Evolutionary conservation across 1,140 invertebrate species (phyloP), one percentile per base, ranked within the genome.

Genomic region (Hormaphis cornu): DNA sequence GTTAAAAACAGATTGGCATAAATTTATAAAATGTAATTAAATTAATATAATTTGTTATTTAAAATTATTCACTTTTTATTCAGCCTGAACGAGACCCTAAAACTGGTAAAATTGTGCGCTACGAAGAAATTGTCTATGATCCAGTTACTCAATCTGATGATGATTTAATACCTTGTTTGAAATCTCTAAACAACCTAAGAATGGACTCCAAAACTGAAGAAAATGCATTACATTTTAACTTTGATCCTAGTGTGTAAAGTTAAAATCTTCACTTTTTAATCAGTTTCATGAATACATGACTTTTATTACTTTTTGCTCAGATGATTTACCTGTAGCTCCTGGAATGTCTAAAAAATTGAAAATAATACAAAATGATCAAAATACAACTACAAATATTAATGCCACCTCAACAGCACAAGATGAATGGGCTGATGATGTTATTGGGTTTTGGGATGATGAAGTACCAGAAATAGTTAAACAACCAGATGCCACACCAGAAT

Each of bases 171-270:
- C 91, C 88, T 4, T 83, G 91, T 78, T 82, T 79, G 35, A 66
- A 50, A 66, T 35, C 44, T 35, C 30, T 22, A 16, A 66, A 24
- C 9, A 66, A 50, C 50, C 77, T 88, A 72, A 82, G 83, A 70
- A 85, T 85, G 24, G 82, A 80, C 3, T 79, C 84, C 42, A 78
- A 83, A 44, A 77, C 79, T 37, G 81, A 87, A 74, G 80, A 82
- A 72, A 81, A 88, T 8, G 80, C 71, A 22, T 54, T 52, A 78
- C 89, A 89, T 76, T 80, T 84, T 0, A 84, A 83, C 61, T 90
- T 89, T 76, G 84, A 83, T 76, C 88, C 88, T 28, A 92, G 92
- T 77, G 89, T 86, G 87, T 89, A 89, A 70, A 89, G 86, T 37
- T 89, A 89, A 37, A n/a, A 40, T 50, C 22, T 42, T 86, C 89